Evolutionary conservation across 30 jellyfish, hydroid and myxozoan genomes (phyloP).

Genomic region (Euphysa ruthae): DNA sequence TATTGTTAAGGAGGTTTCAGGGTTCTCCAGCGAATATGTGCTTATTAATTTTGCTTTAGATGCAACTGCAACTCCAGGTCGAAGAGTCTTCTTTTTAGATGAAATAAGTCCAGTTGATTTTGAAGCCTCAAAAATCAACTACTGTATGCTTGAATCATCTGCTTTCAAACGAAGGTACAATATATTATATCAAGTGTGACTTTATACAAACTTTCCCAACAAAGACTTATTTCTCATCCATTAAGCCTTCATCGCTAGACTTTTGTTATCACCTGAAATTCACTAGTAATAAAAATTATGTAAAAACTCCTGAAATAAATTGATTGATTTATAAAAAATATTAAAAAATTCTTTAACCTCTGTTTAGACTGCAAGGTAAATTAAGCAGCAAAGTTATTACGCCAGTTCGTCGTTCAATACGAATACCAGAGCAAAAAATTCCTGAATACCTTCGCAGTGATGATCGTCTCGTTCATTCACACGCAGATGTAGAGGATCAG

Average conservation of each 20-base stretch:
- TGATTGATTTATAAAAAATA: no score
- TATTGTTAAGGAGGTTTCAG: no score
- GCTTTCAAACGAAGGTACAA: slow-evolving; percentile 67
- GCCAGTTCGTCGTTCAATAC: slow-evolving; percentile 76
- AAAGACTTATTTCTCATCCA: no score
- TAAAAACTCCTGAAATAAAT: no score
- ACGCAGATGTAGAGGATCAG: slow-evolving; percentile 38
- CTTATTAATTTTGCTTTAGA: no score
- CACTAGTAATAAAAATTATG: no score
- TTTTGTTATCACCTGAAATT: no score
- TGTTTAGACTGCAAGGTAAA: slow-evolving; percentile 45
- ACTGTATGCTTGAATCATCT: slow-evolving; percentile 70
- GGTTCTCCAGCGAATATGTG: no score
- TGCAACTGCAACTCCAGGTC: background rate
- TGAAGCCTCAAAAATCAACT: slow-evolving; percentile 57
- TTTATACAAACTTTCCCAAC: no score
- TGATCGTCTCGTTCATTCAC: slow-evolving; percentile 51
- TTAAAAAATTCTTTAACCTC: no score
- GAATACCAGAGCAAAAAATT: slow-evolving; percentile 36
- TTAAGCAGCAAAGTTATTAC: slow-evolving; percentile 55
- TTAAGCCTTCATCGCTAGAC: no score
- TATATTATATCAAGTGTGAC: no score
- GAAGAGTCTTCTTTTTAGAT: slow-evolving; percentile 16
- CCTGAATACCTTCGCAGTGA: slow-evolving; percentile 42
- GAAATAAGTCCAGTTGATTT: slow-evolving; percentile 53